A percentile compares a stretch with the other conserved stretches of the same genome.
These are phyloP conservation scores for Microctonus aethiopoides DNA, from an alignment of 2,888 invertebrate species.

Conservation along the genomic window DNA sequence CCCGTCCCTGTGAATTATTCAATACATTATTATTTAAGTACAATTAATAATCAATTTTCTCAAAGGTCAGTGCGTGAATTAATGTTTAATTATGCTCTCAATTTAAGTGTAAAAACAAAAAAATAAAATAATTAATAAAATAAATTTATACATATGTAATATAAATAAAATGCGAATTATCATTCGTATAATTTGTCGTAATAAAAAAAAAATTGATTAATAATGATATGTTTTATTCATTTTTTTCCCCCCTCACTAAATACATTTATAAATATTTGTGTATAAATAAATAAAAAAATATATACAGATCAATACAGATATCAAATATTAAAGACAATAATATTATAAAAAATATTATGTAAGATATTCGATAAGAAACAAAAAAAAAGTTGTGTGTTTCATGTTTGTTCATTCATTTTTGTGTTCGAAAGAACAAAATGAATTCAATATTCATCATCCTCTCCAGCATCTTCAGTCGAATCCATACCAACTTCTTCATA, in stretches of 20 bases:
- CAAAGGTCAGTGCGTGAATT: constrained; percentile 4
- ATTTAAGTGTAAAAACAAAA: background rate
- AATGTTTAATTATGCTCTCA: constrained; percentile 3
- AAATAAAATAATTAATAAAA: background rate
- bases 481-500: constrained; percentile 91
- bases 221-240: background rate
- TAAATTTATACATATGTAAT: constrained; percentile 20
- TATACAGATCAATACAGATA: background rate
- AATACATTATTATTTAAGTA: background rate
- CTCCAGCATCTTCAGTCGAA: constrained; percentile 84
- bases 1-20: constrained; percentile 3
- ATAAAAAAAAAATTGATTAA: background rate
- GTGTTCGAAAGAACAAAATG: background rate
- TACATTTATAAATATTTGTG: background rate
- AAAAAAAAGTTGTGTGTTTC: background rate
- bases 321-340: background rate
- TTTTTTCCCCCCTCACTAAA: background rate
- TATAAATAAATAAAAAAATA: background rate
- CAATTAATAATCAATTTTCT: constrained; percentile 1
- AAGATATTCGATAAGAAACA: background rate
- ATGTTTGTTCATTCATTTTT: background rate
- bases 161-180: background rate
- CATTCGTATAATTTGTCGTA: background rate
- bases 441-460: constrained; percentile 70
- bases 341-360: background rate